Base-by-base conservation (phyloP, 1,140 invertebrate species). In the Trichoplusia ni region DNA sequence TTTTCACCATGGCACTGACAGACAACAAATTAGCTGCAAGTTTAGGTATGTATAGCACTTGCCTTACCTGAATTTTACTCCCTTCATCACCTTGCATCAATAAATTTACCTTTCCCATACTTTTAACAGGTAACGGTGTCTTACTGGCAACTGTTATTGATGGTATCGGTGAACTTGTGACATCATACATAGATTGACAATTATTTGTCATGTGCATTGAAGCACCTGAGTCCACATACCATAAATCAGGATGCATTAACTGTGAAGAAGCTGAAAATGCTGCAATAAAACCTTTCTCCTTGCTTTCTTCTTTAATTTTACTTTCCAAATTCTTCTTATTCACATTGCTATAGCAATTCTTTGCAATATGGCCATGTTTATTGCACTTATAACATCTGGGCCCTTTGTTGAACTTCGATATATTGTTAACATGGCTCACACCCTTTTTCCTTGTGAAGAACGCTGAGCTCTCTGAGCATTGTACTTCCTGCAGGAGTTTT, bases 221-320 rank as follows among this genome's bases (percentile, higher is more conserved):
- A n/a, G 69, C 69, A 59, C 71, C 71, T 0, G 71, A 77, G 63
- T 79, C 74, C 38, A 79, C 64, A 73, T 73, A 77, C 77, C 71
- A 79, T 0, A 38, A 3, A n/a, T 77, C 64, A 16, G 11, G 61
- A 67, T 67, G 61, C 27, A 69, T 69, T 46, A 18, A 35, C 33
- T 31, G 40, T 37, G 54, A 44, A 69, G 31, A 68, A 19, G 49
- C 69, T 63, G 64, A 67, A n/a, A 78, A 71, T 59, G 66, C 72
- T 73, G 72, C 65, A 68, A 73, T 38, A 73, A 67, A 71, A n/a
- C n/a, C n/a, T n/a, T n/a, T n/a, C n/a, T n/a, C n/a, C n/a, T n/a
- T n/a, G n/a, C n/a, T n/a, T n/a, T 46, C 5, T 6, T 49, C 23
- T 53, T 25, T 38, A 33, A 4, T 35, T 66, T 69, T 31, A 31